Evolutionary conservation across 1,140 invertebrate species (phyloP).

Genomic region (Teleogryllus occipitalis): DNA sequence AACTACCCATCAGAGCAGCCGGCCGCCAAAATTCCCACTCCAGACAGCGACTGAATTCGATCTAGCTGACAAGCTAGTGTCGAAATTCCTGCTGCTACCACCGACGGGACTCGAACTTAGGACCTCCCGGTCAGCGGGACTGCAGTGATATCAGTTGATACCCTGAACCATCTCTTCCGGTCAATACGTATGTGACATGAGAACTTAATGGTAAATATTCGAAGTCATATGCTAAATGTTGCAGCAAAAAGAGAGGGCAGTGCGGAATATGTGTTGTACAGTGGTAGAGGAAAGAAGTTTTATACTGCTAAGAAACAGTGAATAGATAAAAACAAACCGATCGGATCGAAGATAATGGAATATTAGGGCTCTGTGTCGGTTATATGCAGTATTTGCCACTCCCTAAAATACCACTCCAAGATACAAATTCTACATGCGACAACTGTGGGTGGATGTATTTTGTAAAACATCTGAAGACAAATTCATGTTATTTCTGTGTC

Average conservation of each 20-base stretch:
- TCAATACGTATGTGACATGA: neutral
- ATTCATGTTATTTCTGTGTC: conserved; percentile 22
- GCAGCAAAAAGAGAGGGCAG: conserved; percentile 2
- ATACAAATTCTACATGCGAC: conserved; percentile 24
- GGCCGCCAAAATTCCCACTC: no score
- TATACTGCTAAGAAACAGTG: conserved; percentile 7
- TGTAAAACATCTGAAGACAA: conserved; percentile 23
- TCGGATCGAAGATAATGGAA: neutral
- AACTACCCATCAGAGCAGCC: no score
- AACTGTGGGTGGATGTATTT: conserved; percentile 24
- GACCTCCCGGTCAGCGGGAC: no score
- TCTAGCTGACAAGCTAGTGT: no score
- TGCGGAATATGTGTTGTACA: neutral
- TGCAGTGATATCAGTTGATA: no score
- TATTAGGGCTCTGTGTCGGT: no score
- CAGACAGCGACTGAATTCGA: no score
- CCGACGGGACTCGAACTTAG: no score
- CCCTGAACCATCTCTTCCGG: no score
- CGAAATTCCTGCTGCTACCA: no score
- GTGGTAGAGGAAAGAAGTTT: neutral
- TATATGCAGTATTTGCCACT: conserved; percentile 13
- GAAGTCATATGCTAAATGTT: conserved; percentile 10
- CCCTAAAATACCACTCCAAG: conserved; percentile 11
- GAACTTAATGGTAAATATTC: conserved; percentile 12
- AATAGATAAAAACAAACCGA: neutral